These are phyloP conservation scores for Amazona vittata DNA, from an alignment of 2,113 vertebrate genomes.

Conservation along the genomic window DNA sequence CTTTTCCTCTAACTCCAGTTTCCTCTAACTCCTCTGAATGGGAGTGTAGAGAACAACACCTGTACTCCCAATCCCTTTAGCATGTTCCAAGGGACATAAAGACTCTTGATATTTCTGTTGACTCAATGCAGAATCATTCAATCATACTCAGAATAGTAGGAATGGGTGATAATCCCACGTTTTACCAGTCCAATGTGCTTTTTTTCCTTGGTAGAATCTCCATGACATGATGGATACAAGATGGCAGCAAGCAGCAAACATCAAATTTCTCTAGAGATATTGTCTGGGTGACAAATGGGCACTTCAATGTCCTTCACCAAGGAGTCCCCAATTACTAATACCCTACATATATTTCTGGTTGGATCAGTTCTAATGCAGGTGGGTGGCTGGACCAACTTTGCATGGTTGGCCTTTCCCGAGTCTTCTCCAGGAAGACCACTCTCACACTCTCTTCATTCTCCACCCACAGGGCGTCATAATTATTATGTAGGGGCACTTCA, in stretches of 20 bases:
- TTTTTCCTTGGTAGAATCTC: background rate
- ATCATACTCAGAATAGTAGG: background rate
- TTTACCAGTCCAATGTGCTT: background rate
- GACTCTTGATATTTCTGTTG: background rate
- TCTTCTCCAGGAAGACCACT: background rate
- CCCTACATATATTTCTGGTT: background rate
- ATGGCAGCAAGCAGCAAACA: background rate
- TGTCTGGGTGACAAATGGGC: background rate
- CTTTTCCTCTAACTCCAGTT: no score
- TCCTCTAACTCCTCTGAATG: background rate
- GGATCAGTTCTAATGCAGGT: background rate
- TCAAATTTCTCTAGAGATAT: background rate
- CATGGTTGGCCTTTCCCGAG: fast-evolving
- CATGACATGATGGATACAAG: fast-evolving
- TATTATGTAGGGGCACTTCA: background rate
- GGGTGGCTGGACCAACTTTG: fast-evolving
- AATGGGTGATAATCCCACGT: fast-evolving
- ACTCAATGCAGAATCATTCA: fast-evolving
- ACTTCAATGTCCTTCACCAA: background rate
- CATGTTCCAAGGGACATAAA: background rate
- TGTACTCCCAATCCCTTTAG: background rate
- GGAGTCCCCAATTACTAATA: background rate
- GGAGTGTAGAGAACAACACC: background rate
- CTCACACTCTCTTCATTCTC: background rate
- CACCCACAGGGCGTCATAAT: background rate